These are phyloP conservation scores for Panonychus citri DNA, from an alignment of 1,140 invertebrate genomes.

Conservation along the genomic window DNA sequence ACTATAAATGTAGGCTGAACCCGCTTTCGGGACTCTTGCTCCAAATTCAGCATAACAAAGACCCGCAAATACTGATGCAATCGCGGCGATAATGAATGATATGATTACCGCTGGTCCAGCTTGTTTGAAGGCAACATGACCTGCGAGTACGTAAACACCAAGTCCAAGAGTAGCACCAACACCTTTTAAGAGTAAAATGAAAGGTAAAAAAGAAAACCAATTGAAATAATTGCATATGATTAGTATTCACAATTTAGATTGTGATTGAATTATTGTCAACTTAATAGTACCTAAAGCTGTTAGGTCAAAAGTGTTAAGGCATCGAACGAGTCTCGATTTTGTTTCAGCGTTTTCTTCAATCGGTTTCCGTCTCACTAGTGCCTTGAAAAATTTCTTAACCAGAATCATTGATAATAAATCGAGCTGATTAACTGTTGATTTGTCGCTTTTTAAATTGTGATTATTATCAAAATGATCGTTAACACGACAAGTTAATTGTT, in stretches of 20 bases:
- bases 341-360: not conserved
- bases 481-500: no score
- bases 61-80: slow-evolving; percentile 63
- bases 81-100: slow-evolving; percentile 63
- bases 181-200: slow-evolving; percentile 20
- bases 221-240: no score
- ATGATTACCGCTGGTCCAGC: slow-evolving; percentile 58
- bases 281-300: slow-evolving; percentile 31
- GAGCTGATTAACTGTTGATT: no score
- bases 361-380: not conserved
- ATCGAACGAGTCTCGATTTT: slow-evolving; percentile 34
- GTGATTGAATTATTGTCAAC: not conserved
- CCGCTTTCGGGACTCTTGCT: slow-evolving; percentile 43
- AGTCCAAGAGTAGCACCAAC: slow-evolving; percentile 68
- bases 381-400: not conserved
- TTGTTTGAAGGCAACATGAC: slow-evolving; percentile 55
- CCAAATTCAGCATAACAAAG: slow-evolving; percentile 37
- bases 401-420: not conserved
- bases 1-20: slow-evolving; percentile 29
- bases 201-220: slow-evolving; percentile 11
- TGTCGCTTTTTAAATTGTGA: no score
- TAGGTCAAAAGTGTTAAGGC: slow-evolving; percentile 48
- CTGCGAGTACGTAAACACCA: slow-evolving; percentile 73
- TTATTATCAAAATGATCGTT: no score
- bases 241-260: not conserved